These are phyloP conservation scores for Melangyna quadrimaculata DNA, from an alignment of 2,888 invertebrate species.

Conservation along the genomic window DNA sequence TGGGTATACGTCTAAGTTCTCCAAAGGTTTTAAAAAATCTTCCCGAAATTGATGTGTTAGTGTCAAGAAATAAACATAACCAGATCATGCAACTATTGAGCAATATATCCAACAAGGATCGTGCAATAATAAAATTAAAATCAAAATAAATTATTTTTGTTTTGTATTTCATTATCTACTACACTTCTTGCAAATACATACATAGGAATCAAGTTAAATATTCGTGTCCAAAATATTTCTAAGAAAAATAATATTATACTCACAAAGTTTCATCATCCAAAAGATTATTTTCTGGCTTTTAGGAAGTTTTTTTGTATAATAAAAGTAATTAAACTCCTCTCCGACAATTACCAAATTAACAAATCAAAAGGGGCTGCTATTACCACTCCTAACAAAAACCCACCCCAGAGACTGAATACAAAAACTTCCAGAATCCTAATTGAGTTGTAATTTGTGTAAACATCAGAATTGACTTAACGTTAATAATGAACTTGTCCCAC, in stretches of 20 bases:
- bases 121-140: no score
- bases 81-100: no score
- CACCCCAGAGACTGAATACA: conserved; percentile 23
- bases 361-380: conserved; percentile 51
- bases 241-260: neutral
- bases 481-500: conserved; percentile 68
- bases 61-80: no score
- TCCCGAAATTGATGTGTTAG: neutral
- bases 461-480: conserved; percentile 75
- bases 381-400: conserved; percentile 2
- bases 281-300: conserved; percentile 39
- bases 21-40: no score
- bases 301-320: conserved; percentile 37
- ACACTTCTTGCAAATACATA: no score
- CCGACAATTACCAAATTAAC: conserved; percentile 68
- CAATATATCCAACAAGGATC: no score
- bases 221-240: neutral
- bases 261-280: neutral
- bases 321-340: conserved; percentile 63
- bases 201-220: neutral
- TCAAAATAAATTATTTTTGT: no score
- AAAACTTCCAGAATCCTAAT: conserved; percentile 72
- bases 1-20: no score
- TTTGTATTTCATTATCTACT: no score
- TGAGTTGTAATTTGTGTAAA: conserved; percentile 75